phyloP scores from a whole-genome alignment of 2,888 invertebrate genomes.

The Empis stercorea region DNA sequence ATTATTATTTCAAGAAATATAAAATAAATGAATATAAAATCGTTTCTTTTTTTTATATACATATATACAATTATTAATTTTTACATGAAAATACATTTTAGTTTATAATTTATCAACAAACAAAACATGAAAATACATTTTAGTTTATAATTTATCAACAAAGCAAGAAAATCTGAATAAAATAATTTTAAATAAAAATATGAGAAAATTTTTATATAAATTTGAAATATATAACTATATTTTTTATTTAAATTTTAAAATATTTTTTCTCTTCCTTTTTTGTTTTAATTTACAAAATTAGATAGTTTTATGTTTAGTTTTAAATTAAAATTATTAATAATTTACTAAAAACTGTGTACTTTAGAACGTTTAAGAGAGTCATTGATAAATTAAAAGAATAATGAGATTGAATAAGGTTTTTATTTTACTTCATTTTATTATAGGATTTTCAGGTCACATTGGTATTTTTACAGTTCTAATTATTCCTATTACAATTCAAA shows the following conservation, averaged over 20 bases:
- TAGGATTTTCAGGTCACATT: too few relatives aligned
- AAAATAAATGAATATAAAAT: too few relatives aligned
- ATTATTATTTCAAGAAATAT: too few relatives aligned
- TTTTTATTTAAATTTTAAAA: too few relatives aligned
- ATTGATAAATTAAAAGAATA: background rate
- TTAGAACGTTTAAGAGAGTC: background rate
- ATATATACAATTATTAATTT: too few relatives aligned
- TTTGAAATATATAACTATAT: too few relatives aligned
- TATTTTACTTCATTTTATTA: too few relatives aligned
- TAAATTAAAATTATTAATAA: background rate
- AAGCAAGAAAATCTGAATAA: background rate
- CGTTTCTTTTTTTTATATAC: too few relatives aligned
- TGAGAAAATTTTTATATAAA: background rate
- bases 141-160: constrained; percentile 1
- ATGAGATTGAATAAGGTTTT: background rate
- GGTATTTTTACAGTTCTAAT: too few relatives aligned
- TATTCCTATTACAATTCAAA: too few relatives aligned
- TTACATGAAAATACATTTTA: background rate
- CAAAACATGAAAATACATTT: background rate
- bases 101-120: constrained; percentile 1
- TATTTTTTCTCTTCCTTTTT: background rate
- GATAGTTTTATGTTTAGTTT: constrained; percentile 2
- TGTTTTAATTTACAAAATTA: background rate
- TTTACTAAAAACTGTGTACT: constrained; percentile 1
- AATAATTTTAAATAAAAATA: background rate